Conservation (phyloP, 2,113 vertebrate species). For the Scalopus aquaticus region DNA sequence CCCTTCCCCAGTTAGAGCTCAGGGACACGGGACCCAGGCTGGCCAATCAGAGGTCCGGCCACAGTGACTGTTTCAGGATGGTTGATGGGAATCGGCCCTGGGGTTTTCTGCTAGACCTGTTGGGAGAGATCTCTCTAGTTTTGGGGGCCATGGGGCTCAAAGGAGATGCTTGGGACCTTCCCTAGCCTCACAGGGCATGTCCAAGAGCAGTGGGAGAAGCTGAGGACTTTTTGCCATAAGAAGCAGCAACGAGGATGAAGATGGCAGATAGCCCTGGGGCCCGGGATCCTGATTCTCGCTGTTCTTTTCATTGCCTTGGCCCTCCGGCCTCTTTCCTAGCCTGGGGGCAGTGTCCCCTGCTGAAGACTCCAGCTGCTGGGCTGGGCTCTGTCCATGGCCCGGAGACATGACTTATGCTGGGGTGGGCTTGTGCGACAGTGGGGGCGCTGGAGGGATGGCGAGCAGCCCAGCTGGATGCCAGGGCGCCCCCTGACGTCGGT, state of each 20-base stretch:
- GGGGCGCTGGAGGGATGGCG: not conserved
- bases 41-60: not conserved
- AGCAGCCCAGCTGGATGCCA: not conserved
- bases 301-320: not conserved
- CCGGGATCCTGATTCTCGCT: not conserved
- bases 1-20: accelerated
- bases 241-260: not conserved
- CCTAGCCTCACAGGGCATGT: not conserved
- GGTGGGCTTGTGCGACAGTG: not conserved
- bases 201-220: not conserved
- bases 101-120: not conserved
- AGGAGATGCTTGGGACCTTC: not conserved
- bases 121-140: not conserved
- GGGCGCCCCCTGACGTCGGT: no score
- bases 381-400: not conserved
- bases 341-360: not conserved
- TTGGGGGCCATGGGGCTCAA: not conserved
- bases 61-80: no score
- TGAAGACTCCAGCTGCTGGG: not conserved
- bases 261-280: not conserved
- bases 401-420: not conserved
- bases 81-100: not conserved
- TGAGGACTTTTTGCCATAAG: not conserved
- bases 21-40: not conserved
- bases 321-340: not conserved